These are phyloP conservation scores for Phyllopteryx taeniolatus DNA, from an alignment of 2,113 vertebrate genomes.

Conservation along the genomic window DNA sequence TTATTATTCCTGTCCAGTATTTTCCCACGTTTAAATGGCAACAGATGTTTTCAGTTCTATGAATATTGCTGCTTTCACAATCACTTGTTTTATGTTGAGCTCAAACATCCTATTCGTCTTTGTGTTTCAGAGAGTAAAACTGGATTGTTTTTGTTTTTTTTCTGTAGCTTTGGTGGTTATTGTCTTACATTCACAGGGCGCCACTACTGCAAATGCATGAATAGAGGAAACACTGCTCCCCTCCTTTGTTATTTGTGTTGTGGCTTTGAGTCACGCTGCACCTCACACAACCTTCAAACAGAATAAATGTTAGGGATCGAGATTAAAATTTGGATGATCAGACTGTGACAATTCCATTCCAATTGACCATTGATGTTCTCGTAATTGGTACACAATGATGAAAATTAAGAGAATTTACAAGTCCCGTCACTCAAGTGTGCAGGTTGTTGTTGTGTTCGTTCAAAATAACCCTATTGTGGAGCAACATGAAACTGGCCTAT, in stretches of 20 bases:
- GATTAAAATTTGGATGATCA: slow-evolving; percentile 17
- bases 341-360: slow-evolving; percentile 23
- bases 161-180: slow-evolving; percentile 35
- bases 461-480: slow-evolving; percentile 39
- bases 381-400: slow-evolving; percentile 31
- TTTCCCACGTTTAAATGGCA: slow-evolving; percentile 28
- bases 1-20: slow-evolving; percentile 44
- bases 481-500: slow-evolving; percentile 37
- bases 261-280: slow-evolving; percentile 31
- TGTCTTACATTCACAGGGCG: slow-evolving; percentile 26
- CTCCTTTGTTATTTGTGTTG: background rate
- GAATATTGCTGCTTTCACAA: slow-evolving; percentile 35
- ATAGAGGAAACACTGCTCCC: slow-evolving; percentile 45
- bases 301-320: slow-evolving; percentile 19
- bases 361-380: slow-evolving; percentile 27
- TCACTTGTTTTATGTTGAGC: slow-evolving; percentile 51
- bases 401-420: slow-evolving; percentile 16
- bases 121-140: slow-evolving; percentile 37
- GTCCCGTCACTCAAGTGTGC: slow-evolving; percentile 26
- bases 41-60: slow-evolving; percentile 43
- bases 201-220: slow-evolving; percentile 53
- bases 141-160: slow-evolving; percentile 22
- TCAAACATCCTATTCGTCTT: slow-evolving; percentile 40
- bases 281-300: slow-evolving; percentile 28
- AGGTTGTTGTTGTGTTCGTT: slow-evolving; percentile 9